Evolutionary conservation across 2,113 vertebrate genomes (phyloP), one percentile per base, ranked within the genome.

Genomic region (Corythornis vintsioides): DNA sequence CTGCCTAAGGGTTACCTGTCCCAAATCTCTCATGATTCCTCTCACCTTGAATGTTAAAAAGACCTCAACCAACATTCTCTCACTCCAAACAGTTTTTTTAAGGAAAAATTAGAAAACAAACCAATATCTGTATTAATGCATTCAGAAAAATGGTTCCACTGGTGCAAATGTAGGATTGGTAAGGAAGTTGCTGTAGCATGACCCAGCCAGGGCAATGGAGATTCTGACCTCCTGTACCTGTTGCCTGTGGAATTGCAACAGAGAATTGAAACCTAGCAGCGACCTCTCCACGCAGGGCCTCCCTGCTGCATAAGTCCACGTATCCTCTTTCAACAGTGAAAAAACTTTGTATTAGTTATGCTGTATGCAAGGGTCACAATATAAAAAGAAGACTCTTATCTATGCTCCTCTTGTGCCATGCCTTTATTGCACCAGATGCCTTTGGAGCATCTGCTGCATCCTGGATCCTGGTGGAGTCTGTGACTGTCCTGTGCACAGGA

Each of bases 401-500:
- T 24, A 26, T 6, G 7, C 6, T 57, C 11, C 11, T 53, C 31
- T 79, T 72, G n/a, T 56, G 43, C 24, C 17, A 24, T 38, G 35
- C 7, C 57, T 78, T 72, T 48, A 38, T 65, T 69, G 29, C 21
- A 21, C 43, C 63, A 55, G 33, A 5, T 29, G 24, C n/a, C 42
- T 4, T 2, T 0, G 2, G 48, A 52, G 3, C 38, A 55, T 63
- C 31, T 73, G 45, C 55, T 59, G 19, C 11, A 29, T 7, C 28
- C 38, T 26, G 38, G 22, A n/a, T 85, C 63, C 52, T 1, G 1
- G 9, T 43, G 40, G 33, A 48, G 64, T 5, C 33, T 63, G 63
- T 31, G 38, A 81, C 17, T 0, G 0, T 25, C 72, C 21, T 59
- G 59, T 0, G 0, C 19, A 50, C 10, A 48, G 28, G 50, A 38